A percentile compares a stretch with the other conserved stretches of the same genome.
Evolutionary conservation across 2,797 vertebrate species (phyloP).

Genomic region (Anguilla anguilla): DNA sequence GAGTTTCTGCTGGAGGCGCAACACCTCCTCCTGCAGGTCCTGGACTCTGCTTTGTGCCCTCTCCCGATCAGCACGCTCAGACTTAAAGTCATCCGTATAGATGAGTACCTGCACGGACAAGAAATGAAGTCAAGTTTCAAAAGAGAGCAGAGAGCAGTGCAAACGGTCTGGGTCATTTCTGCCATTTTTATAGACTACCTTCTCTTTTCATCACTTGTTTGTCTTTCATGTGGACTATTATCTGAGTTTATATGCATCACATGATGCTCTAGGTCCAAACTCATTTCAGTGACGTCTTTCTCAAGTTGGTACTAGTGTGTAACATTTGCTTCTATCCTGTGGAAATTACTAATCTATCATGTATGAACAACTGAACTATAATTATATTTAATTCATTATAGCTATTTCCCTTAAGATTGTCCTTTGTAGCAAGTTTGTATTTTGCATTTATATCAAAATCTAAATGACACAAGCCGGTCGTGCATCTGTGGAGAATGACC

Average conservation of each 20-base stretch:
- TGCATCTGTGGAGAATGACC: constrained; percentile 65
- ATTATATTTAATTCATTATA: background rate
- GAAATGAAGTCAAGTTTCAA: background rate
- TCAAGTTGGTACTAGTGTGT: background rate
- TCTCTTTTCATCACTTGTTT: background rate
- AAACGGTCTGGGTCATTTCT: background rate
- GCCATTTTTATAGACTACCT: background rate
- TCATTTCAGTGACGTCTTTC: background rate
- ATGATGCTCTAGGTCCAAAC: background rate
- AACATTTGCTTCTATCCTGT: background rate
- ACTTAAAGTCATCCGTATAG: constrained; percentile 90
- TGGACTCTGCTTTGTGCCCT: constrained; percentile 85
- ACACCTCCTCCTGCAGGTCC: constrained; percentile 81
- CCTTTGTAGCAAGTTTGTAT: background rate
- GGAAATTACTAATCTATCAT: background rate
- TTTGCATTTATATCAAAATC: background rate
- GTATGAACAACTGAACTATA: background rate
- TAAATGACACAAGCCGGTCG: background rate
- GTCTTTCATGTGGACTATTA: background rate
- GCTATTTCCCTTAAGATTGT: too few species aligned
- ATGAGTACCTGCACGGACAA: constrained; percentile 77
- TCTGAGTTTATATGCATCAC: background rate
- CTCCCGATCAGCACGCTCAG: constrained; percentile 87
- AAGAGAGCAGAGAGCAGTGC: background rate
- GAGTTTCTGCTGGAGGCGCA: constrained; percentile 73